These are phyloP conservation scores for Megastigmus dorsalis DNA, from an alignment of 2,888 invertebrate species.

Conservation along the genomic window DNA sequence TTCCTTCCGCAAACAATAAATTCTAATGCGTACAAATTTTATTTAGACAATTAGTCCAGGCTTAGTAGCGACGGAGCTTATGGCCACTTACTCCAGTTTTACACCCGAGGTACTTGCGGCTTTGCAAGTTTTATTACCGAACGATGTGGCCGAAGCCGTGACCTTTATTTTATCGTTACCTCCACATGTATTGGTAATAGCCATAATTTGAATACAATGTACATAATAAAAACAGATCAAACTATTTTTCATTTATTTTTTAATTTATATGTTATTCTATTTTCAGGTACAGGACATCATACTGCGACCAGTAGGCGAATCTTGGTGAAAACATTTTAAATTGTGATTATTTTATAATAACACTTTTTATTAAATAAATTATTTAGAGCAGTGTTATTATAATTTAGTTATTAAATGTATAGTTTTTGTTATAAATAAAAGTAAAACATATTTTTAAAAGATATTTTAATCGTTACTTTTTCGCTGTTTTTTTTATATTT, in stretches of 20 bases:
- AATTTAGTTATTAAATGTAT: not conserved
- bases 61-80: constrained; percentile 77
- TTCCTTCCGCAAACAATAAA: too few relatives aligned
- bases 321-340: constrained; percentile 62
- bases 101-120: constrained; percentile 66
- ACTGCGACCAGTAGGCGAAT: constrained; percentile 65
- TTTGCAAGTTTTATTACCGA: constrained; percentile 75
- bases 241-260: too few relatives aligned
- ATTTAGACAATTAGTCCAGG: constrained; percentile 80
- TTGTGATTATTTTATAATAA: not conserved
- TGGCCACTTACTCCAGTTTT: constrained; percentile 68
- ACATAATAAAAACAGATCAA: too few relatives aligned
- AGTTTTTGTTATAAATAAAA: constrained; percentile 8
- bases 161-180: constrained; percentile 80
- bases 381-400: not conserved
- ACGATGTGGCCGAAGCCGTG: constrained; percentile 80
- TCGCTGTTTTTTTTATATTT: too few relatives aligned
- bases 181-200: constrained; percentile 77
- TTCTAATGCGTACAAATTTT: not conserved
- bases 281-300: constrained; percentile 65
- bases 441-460: not conserved
- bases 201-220: not conserved
- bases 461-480: too few relatives aligned
- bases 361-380: constrained; percentile 1
- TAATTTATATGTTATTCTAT: not conserved